Evolutionary conservation across 2,113 vertebrate genomes (phyloP).

Genomic region (Pavo muticus): DNA sequence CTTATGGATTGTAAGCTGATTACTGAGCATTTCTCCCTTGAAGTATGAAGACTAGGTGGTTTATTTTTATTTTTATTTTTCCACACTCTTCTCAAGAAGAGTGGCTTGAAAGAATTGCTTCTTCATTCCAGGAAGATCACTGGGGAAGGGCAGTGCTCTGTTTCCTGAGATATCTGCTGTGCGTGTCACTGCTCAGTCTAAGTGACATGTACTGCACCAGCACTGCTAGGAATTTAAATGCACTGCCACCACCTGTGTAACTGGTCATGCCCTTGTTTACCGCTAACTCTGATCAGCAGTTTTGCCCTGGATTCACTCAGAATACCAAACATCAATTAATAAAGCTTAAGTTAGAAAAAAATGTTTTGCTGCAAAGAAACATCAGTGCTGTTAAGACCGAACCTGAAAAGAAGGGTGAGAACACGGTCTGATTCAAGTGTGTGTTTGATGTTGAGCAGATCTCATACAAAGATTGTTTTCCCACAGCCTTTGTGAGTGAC

Average conservation of each 20-base stretch:
- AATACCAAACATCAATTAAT: not conserved
- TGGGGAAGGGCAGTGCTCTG: not conserved
- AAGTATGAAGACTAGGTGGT: not conserved
- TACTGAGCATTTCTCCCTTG: not conserved
- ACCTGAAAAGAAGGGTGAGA: not conserved
- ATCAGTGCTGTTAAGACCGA: not conserved
- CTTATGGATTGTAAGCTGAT: not conserved
- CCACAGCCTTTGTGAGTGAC: not conserved
- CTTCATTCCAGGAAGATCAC: not conserved
- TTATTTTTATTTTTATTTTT: not conserved
- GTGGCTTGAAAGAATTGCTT: not conserved
- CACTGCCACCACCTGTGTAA: not conserved
- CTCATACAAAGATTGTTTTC: not conserved
- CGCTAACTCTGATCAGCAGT: not conserved
- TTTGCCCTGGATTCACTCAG: not conserved
- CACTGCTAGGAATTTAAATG: not conserved
- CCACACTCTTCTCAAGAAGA: not conserved
- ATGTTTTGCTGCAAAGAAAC: not conserved
- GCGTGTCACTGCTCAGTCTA: not conserved
- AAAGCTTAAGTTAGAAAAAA: not conserved
- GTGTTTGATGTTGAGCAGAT: not conserved
- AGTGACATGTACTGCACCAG: not conserved
- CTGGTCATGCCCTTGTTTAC: not conserved
- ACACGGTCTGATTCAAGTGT: not conserved
- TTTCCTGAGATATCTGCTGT: not conserved